Conservation (phyloP, 1,140 invertebrate genomes). For the Himalopsyche phryganea region DNA sequence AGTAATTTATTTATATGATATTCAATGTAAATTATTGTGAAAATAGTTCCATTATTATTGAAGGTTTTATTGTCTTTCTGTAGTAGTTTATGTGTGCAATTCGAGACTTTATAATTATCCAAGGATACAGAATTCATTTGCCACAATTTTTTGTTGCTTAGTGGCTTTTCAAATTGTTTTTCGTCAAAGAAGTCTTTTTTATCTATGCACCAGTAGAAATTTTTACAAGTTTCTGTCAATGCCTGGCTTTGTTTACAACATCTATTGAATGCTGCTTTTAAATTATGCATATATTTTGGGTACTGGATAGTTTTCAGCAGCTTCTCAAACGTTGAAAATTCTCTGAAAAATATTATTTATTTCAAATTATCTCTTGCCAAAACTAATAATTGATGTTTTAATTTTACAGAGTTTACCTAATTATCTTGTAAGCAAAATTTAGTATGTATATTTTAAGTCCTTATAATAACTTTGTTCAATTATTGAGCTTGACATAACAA, state of each 20-base stretch:
- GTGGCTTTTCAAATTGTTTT: constrained; percentile 8
- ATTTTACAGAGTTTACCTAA: no score
- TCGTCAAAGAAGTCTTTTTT: not conserved
- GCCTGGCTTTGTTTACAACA: constrained; percentile 42
- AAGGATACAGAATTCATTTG: no score
- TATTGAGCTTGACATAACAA: no score
- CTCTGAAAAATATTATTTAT: constrained; percentile 21
- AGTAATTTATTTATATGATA: constrained; percentile 43
- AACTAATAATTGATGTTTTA: no score
- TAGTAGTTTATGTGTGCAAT: not conserved
- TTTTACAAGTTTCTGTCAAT: constrained; percentile 41
- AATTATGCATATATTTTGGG: constrained; percentile 46
- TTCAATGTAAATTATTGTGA: constrained; percentile 45
- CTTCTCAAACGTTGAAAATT: constrained; percentile 47
- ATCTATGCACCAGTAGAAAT: constrained; percentile 38
- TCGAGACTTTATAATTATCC: no score
- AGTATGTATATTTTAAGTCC: no score
- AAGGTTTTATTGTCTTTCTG: constrained; percentile 7
- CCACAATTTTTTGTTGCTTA: no score
- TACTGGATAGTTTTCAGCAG: constrained; percentile 47
- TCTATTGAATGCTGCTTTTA: constrained; percentile 46
- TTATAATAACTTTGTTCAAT: no score
- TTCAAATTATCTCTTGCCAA: no score
- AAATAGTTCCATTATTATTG: constrained; percentile 22
- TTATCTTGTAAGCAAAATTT: no score